Evolutionary conservation across 2,113 vertebrate genomes (phyloP), one percentile per base, ranked within the genome.

Genomic region (Dryoscopus gambensis): DNA sequence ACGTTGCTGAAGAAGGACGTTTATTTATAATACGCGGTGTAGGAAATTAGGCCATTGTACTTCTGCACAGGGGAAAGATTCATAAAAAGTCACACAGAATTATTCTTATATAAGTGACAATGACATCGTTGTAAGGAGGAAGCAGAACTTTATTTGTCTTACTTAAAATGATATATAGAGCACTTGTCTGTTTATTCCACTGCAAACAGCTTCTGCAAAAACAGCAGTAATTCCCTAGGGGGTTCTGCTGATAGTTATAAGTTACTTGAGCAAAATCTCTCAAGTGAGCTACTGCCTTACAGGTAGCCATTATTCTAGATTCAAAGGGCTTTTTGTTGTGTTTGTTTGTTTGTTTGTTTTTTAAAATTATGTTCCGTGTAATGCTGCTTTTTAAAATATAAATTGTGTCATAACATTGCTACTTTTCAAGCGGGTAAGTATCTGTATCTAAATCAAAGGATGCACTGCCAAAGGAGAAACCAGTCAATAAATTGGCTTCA

Each of bases 111-210:
- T 98, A 98, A 98, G 98, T 98, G 98, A 98, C 98, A 98, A 98
- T 98, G 98, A 98, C 98, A 98, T 98, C 96, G 98, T 98, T 98
- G 98, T 98, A 98, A 98, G 98, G 98, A 97, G 97, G 98, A 98
- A 98, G 97, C 97, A 98, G 98, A 98, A 98, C 98, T 98, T 98
- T 98, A 98, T 98, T 98, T 98, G 98, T 98, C 98, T 98, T 98
- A 98, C 98, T 98, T 98, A 98, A 98, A 98, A 98, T 98, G 98
- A 98, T 98, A 98, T 98, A 98, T 98, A 97, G 98, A 98, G 98
- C 97, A 98, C 98, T 98, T 98, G 98, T 98, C 98, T 98, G 98
- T 98, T 98, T 98, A 98, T 98, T 98, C 98, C 97, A 97, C 98
- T 93, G 98, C 98, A 98, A 98, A 98, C 97, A 98, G 98, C 98